A percentile compares a stretch with the other conserved stretches of the same genome.
Conservation (phyloP, 2,888 invertebrate genomes). For the Drosophila tanythrix region DNA sequence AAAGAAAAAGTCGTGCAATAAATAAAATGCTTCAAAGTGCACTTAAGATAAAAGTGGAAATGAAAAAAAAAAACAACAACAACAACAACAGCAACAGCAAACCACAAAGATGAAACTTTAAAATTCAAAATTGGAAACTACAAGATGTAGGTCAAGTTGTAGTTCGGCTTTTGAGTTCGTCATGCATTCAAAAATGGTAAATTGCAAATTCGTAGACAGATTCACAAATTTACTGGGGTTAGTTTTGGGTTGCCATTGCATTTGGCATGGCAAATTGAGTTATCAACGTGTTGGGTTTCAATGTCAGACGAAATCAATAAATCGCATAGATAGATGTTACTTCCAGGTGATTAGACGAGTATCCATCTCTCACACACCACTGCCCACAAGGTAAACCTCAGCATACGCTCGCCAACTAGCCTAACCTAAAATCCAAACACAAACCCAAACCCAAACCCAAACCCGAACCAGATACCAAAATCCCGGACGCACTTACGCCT, state of each 20-base stretch:
- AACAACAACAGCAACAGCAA: constrained; percentile 8
- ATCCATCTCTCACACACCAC: constrained; percentile 73
- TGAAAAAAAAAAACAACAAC: constrained; percentile 1
- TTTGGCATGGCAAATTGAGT: constrained; percentile 33
- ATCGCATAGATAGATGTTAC: constrained; percentile 70
- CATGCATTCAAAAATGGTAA: constrained; percentile 15
- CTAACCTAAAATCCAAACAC: not conserved
- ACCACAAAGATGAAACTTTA: constrained; percentile 29
- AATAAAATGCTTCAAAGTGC: constrained; percentile 79
- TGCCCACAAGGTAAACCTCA: constrained; percentile 27
- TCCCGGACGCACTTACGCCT: constrained; percentile 72
- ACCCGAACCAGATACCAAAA: constrained; percentile 29
- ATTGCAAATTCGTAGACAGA: not conserved
- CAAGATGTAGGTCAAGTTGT: constrained; percentile 51
- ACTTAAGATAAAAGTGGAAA: constrained; percentile 71
- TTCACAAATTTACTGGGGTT: constrained; percentile 1
- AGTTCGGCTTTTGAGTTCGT: constrained; percentile 17
- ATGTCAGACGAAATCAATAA: constrained; percentile 79
- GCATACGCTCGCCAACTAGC: not conserved
- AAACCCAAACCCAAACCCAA: constrained; percentile 19
- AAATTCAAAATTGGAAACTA: constrained; percentile 29
- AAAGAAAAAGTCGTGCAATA: constrained; percentile 74
- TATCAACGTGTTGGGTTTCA: constrained; percentile 56
- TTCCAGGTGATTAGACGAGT: constrained; percentile 78
- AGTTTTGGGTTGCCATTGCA: not conserved